These are phyloP conservation scores for Molossus molossus DNA, from an alignment of 2,797 vertebrate species.

Conservation along the genomic window DNA sequence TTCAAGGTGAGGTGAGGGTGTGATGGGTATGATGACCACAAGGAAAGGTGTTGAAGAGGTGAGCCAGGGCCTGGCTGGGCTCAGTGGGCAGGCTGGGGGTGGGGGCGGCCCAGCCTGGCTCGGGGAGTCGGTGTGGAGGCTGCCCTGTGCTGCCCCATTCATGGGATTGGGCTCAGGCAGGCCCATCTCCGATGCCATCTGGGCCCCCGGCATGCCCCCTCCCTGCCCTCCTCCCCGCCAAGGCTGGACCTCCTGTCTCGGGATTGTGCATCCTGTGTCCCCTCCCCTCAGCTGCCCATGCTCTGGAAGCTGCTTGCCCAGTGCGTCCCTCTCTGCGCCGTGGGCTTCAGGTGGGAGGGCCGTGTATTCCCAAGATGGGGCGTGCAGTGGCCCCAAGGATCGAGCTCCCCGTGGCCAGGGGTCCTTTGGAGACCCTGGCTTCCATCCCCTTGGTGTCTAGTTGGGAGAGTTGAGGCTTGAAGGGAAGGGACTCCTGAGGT, in stretches of 20 bases:
- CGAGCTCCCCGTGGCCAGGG: not conserved
- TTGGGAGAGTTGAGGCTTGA: not conserved
- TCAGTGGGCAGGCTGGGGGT: not conserved
- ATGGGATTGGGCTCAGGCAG: rapidly evolving
- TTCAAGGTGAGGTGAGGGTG: not conserved
- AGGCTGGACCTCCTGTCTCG: not conserved
- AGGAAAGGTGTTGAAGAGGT: not conserved
- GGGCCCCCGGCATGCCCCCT: rapidly evolving
- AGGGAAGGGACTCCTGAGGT: not conserved
- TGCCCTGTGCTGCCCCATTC: not conserved
- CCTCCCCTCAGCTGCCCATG: rapidly evolving
- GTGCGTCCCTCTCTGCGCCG: not conserved
- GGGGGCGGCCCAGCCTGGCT: not conserved
- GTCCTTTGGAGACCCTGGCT: not conserved
- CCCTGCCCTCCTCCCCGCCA: not conserved
- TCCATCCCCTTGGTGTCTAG: rapidly evolving
- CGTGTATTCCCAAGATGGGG: not conserved
- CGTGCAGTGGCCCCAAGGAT: not conserved
- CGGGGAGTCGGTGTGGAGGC: not conserved
- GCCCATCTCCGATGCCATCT: rapidly evolving
- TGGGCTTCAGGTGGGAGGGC: not conserved
- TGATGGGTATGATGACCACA: rapidly evolving
- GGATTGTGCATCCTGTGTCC: not conserved
- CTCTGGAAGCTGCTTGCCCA: not conserved
- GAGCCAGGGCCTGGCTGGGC: not conserved